phyloP scores from a whole-genome alignment of 2,888 invertebrate genomes.

The Eumacrocentrus americanus region DNA sequence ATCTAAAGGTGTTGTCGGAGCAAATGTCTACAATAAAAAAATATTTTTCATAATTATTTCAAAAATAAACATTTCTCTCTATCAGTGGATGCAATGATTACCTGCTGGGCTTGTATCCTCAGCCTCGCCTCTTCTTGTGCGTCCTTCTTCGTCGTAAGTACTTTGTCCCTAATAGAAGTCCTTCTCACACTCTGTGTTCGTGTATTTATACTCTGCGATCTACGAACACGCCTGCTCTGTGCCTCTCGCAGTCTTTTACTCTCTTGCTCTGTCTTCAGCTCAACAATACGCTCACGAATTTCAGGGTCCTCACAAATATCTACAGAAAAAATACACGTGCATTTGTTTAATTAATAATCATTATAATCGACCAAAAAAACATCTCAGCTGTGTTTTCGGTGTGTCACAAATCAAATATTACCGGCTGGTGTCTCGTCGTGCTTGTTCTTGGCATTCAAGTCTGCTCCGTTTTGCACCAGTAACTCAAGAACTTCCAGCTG shows the following conservation, averaged over 20 bases:
- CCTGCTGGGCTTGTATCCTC: slow-evolving; percentile 70
- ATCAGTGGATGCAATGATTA: too few relatives aligned
- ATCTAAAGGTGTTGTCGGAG: slow-evolving; percentile 40
- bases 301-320: slow-evolving; percentile 97
- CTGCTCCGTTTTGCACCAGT: slow-evolving; percentile 94
- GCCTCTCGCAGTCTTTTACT: slow-evolving; percentile 72
- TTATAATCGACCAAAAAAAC: not conserved
- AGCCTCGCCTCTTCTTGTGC: slow-evolving; percentile 90
- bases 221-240: slow-evolving; percentile 69
- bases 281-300: slow-evolving; percentile 86
- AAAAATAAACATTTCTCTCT: too few relatives aligned
- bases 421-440: slow-evolving; percentile 97
- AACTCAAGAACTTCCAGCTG: slow-evolving; percentile 95
- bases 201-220: slow-evolving; percentile 77
- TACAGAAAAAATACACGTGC: slow-evolving; percentile 52
- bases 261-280: slow-evolving; percentile 89
- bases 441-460: slow-evolving; percentile 94
- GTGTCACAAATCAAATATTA: slow-evolving; percentile 57
- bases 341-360: not conserved
- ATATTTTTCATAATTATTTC: too few relatives aligned
- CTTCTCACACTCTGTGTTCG: slow-evolving; percentile 92
- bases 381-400: too few relatives aligned
- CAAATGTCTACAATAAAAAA: slow-evolving; percentile 47
- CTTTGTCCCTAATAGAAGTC: slow-evolving; percentile 92
- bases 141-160: slow-evolving; percentile 90